Evolutionary conservation across 2,888 invertebrate species (phyloP).

Genomic region (Dyspetes luteomarginatus): DNA sequence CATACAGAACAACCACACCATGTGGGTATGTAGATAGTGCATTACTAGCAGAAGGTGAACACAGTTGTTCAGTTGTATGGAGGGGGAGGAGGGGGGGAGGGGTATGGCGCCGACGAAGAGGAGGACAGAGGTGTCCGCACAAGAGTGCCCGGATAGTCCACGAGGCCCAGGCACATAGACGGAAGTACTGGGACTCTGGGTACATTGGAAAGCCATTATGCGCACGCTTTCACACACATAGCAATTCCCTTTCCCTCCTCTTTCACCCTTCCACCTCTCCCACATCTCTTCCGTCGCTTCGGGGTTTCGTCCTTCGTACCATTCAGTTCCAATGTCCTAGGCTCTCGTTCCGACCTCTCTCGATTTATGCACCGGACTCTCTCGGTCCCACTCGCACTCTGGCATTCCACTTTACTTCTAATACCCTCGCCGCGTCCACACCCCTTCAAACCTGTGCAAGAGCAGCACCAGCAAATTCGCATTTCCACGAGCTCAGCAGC

Average conservation of each 20-base stretch:
- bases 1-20: no score
- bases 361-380: slow-evolving; percentile 62
- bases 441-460: slow-evolving; percentile 31
- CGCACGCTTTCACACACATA: slow-evolving; percentile 67
- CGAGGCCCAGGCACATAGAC: slow-evolving; percentile 37
- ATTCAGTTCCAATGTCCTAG: slow-evolving; percentile 61
- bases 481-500: slow-evolving; percentile 62
- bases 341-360: slow-evolving; percentile 18
- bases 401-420: slow-evolving; percentile 53
- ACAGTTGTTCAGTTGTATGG: slow-evolving; percentile 25
- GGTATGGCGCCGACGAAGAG: slow-evolving; percentile 29
- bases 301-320: slow-evolving; percentile 46
- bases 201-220: slow-evolving; percentile 80
- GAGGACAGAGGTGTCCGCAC: slow-evolving; percentile 12
- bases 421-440: slow-evolving; percentile 44
- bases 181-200: slow-evolving; percentile 65
- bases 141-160: slow-evolving; percentile 52
- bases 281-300: slow-evolving; percentile 36
- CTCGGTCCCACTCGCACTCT: slow-evolving; percentile 47
- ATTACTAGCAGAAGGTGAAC: slow-evolving; percentile 24
- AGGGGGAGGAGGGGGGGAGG: neutral
- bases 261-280: slow-evolving; percentile 15
- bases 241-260: slow-evolving; percentile 50
- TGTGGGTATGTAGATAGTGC: slow-evolving; percentile 41
- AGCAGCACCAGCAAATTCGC: slow-evolving; percentile 54